Conservation (phyloP, 2,888 invertebrate species). For the Blastobasis lacticolella region DNA sequence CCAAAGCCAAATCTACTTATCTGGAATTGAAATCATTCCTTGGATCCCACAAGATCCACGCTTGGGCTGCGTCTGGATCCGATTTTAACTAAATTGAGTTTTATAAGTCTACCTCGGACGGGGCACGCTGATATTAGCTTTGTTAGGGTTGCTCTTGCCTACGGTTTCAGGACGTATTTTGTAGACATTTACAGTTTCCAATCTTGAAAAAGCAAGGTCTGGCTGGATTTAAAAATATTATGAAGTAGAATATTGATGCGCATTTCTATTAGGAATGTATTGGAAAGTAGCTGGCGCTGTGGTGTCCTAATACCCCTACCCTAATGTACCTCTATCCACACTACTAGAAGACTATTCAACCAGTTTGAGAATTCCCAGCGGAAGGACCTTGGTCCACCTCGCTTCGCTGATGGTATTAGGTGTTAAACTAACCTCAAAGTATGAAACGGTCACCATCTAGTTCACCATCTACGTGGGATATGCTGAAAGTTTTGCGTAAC, state of each 20-base stretch:
- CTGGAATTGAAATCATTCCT: slow-evolving; percentile 55
- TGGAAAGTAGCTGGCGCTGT: too few relatives aligned
- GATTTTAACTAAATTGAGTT: slow-evolving; percentile 57
- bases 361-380: too few relatives aligned
- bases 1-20: slow-evolving; percentile 46
- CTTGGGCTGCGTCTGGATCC: slow-evolving; percentile 39
- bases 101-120: slow-evolving; percentile 31
- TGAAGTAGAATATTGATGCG: background rate
- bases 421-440: too few relatives aligned
- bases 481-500: too few relatives aligned
- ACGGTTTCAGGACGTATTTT: slow-evolving; percentile 5
- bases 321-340: too few relatives aligned
- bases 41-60: slow-evolving; percentile 28
- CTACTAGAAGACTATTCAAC: too few relatives aligned
- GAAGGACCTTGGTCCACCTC: too few relatives aligned
- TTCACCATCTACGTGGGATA: too few relatives aligned
- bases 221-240: slow-evolving; percentile 1
- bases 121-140: slow-evolving; percentile 9
- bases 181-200: too few relatives aligned
- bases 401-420: too few relatives aligned
- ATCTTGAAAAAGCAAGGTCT: background rate
- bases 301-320: too few relatives aligned
- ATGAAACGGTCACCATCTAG: too few relatives aligned
- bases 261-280: background rate
- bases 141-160: slow-evolving; percentile 4